Conservation (phyloP, 2,113 vertebrate species). For the Brachyhypopomus gauderio region DNA sequence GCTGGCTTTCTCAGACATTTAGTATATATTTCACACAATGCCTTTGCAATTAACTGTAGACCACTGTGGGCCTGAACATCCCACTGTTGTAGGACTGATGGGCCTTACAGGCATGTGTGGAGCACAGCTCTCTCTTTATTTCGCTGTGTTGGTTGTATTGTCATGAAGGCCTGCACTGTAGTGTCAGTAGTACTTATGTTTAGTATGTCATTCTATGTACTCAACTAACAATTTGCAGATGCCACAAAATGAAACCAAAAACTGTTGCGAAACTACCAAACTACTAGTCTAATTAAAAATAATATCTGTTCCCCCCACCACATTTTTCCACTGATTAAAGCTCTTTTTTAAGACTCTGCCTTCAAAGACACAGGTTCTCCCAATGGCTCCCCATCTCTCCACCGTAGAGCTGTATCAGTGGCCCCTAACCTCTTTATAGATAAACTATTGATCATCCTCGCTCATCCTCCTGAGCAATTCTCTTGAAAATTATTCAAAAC, state of each 20-base stretch:
- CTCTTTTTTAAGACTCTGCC: background rate
- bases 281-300: background rate
- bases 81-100: no score
- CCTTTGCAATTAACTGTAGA: no score
- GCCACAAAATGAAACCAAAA: background rate
- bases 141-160: no score
- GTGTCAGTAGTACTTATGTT: background rate
- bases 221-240: background rate
- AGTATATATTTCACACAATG: no score
- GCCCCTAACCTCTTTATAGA: constrained; percentile 49
- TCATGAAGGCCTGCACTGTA: no score
- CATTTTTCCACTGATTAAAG: background rate
- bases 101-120: background rate
- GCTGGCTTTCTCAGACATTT: no score
- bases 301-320: background rate
- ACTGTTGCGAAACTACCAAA: background rate
- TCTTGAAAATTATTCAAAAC: constrained; percentile 74
- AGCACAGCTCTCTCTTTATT: background rate
- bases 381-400: constrained; percentile 1
- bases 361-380: background rate
- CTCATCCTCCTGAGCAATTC: constrained; percentile 72
- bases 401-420: constrained; percentile 55
- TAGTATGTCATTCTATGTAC: background rate
- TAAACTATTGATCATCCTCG: constrained; percentile 72
- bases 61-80: no score